A percentile compares a stretch with the other conserved stretches of the same genome.
Evolutionary conservation across 1,140 invertebrate genomes (phyloP).

Genomic region (Microplitis demolitor): DNA sequence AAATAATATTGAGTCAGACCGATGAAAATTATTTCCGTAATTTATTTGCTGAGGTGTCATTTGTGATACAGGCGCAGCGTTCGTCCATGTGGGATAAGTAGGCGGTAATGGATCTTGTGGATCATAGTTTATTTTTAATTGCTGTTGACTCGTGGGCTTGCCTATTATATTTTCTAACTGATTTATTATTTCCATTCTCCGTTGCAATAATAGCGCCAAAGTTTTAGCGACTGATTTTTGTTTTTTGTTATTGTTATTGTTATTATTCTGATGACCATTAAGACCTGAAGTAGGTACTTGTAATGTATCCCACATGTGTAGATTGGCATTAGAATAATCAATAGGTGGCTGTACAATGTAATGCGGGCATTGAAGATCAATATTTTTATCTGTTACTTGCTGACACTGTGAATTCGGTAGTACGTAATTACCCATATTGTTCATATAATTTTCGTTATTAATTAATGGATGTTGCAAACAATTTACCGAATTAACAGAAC

Average conservation of each 20-base stretch:
- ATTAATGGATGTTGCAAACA: constrained; percentile 42
- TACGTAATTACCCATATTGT: constrained; percentile 51
- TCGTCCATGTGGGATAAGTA: constrained; percentile 58
- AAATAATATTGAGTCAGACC: constrained; percentile 68
- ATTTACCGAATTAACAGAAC: constrained; percentile 44
- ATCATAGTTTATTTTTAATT: constrained; percentile 55
- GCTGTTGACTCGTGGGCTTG: constrained; percentile 58
- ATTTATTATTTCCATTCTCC: constrained; percentile 70
- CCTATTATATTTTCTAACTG: constrained; percentile 71
- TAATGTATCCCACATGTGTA: constrained; percentile 51
- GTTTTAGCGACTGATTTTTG: constrained; percentile 64
- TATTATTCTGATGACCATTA: constrained; percentile 35
- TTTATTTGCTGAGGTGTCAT: constrained; percentile 47
- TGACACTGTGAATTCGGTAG: constrained; percentile 42
- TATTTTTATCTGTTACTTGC: constrained; percentile 46
- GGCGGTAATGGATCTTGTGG: constrained; percentile 50
- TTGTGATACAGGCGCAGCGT: constrained; percentile 51
- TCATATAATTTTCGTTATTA: constrained; percentile 52
- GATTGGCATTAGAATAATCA: constrained; percentile 48
- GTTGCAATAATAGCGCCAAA: constrained; percentile 68
- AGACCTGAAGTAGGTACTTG: constrained; percentile 47
- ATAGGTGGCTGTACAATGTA: constrained; percentile 52
- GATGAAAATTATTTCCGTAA: constrained; percentile 64
- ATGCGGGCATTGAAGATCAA: constrained; percentile 51
- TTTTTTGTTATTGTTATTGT: constrained; percentile 46